Conservation (phyloP, 35 echinoderm and acorn worm genomes). For the Holothuria glaberrima region DNA sequence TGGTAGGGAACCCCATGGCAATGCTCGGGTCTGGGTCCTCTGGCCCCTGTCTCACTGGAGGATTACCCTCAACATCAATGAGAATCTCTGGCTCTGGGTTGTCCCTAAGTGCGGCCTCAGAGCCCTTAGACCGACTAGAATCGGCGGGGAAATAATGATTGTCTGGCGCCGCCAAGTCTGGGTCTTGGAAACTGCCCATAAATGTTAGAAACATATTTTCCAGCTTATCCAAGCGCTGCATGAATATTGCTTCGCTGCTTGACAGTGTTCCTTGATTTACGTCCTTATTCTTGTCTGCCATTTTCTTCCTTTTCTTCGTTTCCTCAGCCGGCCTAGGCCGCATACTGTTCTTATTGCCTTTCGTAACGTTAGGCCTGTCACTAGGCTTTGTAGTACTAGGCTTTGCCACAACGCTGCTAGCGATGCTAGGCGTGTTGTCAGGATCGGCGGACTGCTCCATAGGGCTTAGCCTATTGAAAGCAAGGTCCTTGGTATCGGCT, state of each 20-base stretch:
- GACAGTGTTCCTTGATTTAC: not conserved
- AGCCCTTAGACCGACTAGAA: not conserved
- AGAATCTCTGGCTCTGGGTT: not conserved
- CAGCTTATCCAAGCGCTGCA: too few species aligned
- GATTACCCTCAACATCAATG: conserved; percentile 3
- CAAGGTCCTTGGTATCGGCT: not conserved
- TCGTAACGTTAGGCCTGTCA: not conserved
- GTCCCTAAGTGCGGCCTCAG: not conserved
- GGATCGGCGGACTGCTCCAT: conserved; percentile 9
- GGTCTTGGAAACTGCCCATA: not conserved
- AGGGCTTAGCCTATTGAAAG: not conserved
- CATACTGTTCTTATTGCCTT: not conserved
- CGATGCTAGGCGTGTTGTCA: not conserved
- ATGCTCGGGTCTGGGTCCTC: conserved; percentile 7
- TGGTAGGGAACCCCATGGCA: not conserved
- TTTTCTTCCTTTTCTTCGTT: conserved; percentile 2
- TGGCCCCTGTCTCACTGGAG: not conserved
- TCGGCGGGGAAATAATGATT: not conserved
- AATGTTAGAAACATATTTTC: not conserved
- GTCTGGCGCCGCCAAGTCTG: not conserved
- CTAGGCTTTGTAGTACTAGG: not conserved
- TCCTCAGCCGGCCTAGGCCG: not conserved
- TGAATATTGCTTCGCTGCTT: not conserved
- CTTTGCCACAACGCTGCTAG: not conserved
- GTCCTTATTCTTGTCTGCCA: not conserved